Base-by-base conservation (phyloP, 2,113 vertebrate species). In the Oreotragus oreotragus region DNA sequence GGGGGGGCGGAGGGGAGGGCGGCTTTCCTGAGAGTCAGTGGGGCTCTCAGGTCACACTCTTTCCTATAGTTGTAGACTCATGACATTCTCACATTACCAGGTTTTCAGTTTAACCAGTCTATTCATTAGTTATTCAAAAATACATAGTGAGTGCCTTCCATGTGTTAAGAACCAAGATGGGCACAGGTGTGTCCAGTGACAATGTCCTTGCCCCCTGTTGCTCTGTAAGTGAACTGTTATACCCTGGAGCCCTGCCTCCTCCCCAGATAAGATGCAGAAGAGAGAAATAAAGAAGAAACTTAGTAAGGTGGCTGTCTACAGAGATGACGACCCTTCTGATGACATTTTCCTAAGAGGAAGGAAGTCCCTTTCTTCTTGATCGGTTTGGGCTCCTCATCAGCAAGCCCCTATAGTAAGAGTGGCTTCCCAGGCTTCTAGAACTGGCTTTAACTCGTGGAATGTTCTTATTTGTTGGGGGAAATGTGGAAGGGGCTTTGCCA, bases 261-360 rank as follows among this genome's bases (percentile, higher is more conserved):
- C 77, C 53, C 33, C 39, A 45, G 12, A 11, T 30, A 51, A 88
- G 80, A 49, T 49, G 43, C 66, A 73, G 57, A 53, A 88, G 80
- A 62, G 88, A 51, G 70, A 62, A 84, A 39, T 27, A 23, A 85
- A 55, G 60, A 36, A 79, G 62, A 5, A 70, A n/a, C 76, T 45
- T 5, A 49, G 70, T 60, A 58, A 91, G 85, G 27, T 21, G 55
- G 28, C 47, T 60, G 51, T 76, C 36, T 80, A 28, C 36, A 87
- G 94, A 89, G 91, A 88, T 85, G 79, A 30, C 5, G 53, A 19
- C 66, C 70, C 66, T 81, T 55, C 43, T 55, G 47, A 51, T 53
- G 77, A 57, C 60, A 77, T 73, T 93, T 85, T n/a, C 57, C 60
- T 89, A 70, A 62, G 85, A 2, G 83, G 87, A 80, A 92, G 81